Evolutionary conservation across 2,888 invertebrate species (phyloP), one percentile per base, ranked within the genome.

Genomic region (Dasypogon diadema): DNA sequence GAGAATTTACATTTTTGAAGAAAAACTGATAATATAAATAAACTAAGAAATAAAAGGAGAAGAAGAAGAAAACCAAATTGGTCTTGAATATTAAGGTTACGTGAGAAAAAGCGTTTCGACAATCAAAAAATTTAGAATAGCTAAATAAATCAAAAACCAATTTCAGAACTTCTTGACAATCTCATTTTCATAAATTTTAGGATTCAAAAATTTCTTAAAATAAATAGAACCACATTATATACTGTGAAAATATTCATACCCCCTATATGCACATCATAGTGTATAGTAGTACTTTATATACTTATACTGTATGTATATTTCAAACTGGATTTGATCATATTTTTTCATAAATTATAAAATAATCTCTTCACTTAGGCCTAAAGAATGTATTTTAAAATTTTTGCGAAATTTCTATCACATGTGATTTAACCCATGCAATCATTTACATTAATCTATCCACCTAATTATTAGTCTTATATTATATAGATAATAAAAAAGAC

Each of bases 31-130:
- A n/a, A n/a, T n/a, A n/a, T n/a, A n/a, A n/a, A n/a, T n/a, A n/a
- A n/a, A n/a, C n/a, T n/a, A n/a, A n/a, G n/a, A n/a, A 58, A 2
- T 12, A 3, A 58, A 60, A 60, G 30, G n/a, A 34, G n/a, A n/a
- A 51, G 18, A 72, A 6, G 21, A 54, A 70, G 1, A 30, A 56
- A 14, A 24, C 54, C 21, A 60, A 75, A 72, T 12, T 34, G 37
- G 46, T 74, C 10, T 54, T 70, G 54, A 70, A 70, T 48, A 22
- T 48, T 63, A 63, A 74, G 74, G 63, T 74, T 63, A 63, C 48
- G 74, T 74, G 63, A 85, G 84, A 85, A 82, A 82, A 82, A 83
- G 86, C 86, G 86, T 86, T 85, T 86, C 84, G 86, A 86, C 86
- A 86, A 86, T 86, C 86, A 86, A 82, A 81, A 80, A 81, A 48